Evolutionary conservation across 2,113 vertebrate species (phyloP).

Genomic region (Synodontis membranacea): DNA sequence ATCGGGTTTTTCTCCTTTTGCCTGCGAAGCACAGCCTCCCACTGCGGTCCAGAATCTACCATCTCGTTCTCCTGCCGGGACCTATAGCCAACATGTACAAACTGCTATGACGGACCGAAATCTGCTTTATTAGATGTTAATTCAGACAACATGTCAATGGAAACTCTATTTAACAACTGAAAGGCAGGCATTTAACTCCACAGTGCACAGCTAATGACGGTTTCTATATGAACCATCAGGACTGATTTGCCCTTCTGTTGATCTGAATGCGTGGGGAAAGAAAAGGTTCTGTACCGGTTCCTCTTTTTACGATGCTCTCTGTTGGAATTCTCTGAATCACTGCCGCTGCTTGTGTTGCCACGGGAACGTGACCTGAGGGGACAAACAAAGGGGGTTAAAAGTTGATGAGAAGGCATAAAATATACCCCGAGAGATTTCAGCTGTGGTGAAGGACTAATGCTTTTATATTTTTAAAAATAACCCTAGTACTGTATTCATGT

Average conservation of each 20-base stretch:
- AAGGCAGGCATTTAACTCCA: neutral
- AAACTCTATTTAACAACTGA: neutral
- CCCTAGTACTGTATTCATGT: neutral
- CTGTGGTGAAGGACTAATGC: neutral
- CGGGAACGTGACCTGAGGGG: constrained; percentile 80
- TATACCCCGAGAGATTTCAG: neutral
- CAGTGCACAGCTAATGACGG: neutral
- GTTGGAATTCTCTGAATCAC: constrained; percentile 85
- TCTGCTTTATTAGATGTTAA: neutral
- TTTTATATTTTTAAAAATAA: neutral
- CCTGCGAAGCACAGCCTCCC: constrained; percentile 82
- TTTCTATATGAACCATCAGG: neutral
- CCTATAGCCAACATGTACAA: constrained; percentile 60
- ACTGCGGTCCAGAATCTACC: constrained; percentile 84
- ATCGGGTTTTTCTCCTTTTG: constrained; percentile 81
- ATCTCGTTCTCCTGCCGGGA: constrained; percentile 84
- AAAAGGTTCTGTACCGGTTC: constrained; percentile 73
- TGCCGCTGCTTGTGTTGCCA: constrained; percentile 88
- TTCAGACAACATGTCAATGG: neutral
- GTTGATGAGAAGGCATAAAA: constrained; percentile 10
- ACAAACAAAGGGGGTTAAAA: constrained; percentile 44
- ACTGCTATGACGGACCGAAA: neutral
- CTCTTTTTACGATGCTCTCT: constrained; percentile 84
- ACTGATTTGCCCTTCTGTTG: neutral
- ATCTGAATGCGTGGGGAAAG: neutral